phyloP scores from a whole-genome alignment of 2,797 vertebrate species.

The Lindbergichthys nudifrons region DNA sequence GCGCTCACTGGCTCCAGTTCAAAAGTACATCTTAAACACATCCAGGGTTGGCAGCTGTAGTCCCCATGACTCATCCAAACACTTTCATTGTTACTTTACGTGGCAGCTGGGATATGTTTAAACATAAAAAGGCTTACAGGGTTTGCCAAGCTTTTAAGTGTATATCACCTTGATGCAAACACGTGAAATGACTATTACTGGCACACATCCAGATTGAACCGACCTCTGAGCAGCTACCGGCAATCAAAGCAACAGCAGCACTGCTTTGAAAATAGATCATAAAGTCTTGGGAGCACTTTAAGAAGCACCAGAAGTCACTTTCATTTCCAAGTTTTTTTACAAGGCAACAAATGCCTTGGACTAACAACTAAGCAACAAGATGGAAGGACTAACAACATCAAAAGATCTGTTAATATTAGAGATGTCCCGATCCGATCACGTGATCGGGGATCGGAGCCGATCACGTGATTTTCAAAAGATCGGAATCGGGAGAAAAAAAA shows the following conservation, averaged over 20 bases:
- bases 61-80: constrained; percentile 47
- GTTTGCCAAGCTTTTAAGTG: constrained; percentile 17
- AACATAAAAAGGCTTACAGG: constrained; percentile 28
- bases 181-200: constrained; percentile 13
- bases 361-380: constrained; percentile 23
- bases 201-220: constrained; percentile 14
- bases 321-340: constrained; percentile 44
- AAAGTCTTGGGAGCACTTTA: constrained; percentile 29
- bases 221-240: constrained; percentile 26
- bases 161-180: constrained; percentile 32
- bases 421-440: no score
- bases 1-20: constrained; percentile 45
- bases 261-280: constrained; percentile 36
- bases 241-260: constrained; percentile 9
- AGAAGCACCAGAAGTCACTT: constrained; percentile 21
- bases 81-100: constrained; percentile 35
- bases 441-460: no score
- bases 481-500: no score
- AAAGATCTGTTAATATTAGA: constrained; percentile 14
- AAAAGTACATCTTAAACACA: constrained; percentile 48
- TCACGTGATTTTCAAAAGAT: no score
- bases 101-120: constrained; percentile 33
- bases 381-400: constrained; percentile 27
- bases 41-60: constrained; percentile 41
- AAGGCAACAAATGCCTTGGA: constrained; percentile 22